Conservation (phyloP, 1,140 invertebrate genomes). For the Pentalonia nigronervosa region DNA sequence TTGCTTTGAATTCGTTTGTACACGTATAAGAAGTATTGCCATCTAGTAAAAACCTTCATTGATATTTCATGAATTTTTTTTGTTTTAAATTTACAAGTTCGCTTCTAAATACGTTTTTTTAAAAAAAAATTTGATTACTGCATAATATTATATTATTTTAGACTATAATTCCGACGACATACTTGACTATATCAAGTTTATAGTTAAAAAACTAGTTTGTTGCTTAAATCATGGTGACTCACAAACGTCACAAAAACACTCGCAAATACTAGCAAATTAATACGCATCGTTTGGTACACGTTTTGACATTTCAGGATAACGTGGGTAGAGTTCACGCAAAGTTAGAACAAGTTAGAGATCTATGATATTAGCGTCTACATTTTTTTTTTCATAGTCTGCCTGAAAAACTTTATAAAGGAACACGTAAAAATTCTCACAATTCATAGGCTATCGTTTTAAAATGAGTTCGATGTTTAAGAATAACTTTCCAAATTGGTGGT, state of each 20-base stretch:
- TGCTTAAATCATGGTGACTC: not conserved
- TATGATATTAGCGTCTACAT: not conserved
- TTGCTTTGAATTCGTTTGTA: too few relatives aligned
- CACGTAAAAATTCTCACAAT: not conserved
- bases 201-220: not conserved
- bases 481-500: not conserved
- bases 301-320: not conserved
- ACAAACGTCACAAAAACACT: not conserved
- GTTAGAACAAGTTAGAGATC: not conserved
- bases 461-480: not conserved
- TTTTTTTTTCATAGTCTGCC: not conserved
- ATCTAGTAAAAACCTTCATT: not conserved
- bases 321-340: not conserved
- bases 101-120: not conserved
- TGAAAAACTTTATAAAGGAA: not conserved
- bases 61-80: not conserved
- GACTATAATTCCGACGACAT: not conserved
- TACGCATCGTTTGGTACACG: not conserved
- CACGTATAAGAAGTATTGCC: not conserved
- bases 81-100: not conserved
- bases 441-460: not conserved
- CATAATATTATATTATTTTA: not conserved
- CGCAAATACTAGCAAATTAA: not conserved
- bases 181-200: not conserved
- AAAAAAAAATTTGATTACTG: not conserved